Evolutionary conservation across 2,888 invertebrate genomes (phyloP), one percentile per base, ranked within the genome.

Genomic region (Trimorus sp.): DNA sequence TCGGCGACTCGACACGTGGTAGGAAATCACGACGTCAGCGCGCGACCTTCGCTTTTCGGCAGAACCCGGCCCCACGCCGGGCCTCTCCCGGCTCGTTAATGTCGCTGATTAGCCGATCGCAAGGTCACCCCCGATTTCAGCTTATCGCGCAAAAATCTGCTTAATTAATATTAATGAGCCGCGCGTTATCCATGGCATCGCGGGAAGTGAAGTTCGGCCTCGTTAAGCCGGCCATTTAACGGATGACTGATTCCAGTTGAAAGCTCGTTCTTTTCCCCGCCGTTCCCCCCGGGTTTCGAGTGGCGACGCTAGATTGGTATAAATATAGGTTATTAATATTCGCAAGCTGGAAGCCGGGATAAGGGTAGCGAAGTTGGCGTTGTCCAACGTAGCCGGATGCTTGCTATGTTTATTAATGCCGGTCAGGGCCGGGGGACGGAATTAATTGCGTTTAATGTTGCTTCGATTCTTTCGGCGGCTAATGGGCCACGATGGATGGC

Each of bases 1-100:
- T 76, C 81, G 74, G 60, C 48, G 75, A 68, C 54, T 58, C 75
- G 83, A 78, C 81, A 83, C 81, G 83, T 83, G 83, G 83, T 83
- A 79, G 59, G 66, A 74, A 70, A 82, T 82, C 82, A 70, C 70
- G 68, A 65, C 69, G 63, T 54, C 69, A 70, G 62, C 82, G 36
- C 54, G 14, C 60, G 65, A 60, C 63, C 79, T 78, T 78, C 80
- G 70, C 56, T 80, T 80, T 81, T 81, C 63, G 83, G 73, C 69
- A 76, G 66, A 45, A 36, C 62, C 48, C 59, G 40, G 40, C 62
- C 63, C 16, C 56, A 16, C 56, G 54, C 8, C 49, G n/a, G 40
- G 58, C 36, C 56, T 63, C 65, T 56, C 45, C n/a, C 49, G 53
- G 59, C 70, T 49, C 15, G n/a, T 45, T 38, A 40, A 62, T 60